Base-by-base conservation (phyloP, 2,888 invertebrate genomes). In the Zeuzera pyrina region DNA sequence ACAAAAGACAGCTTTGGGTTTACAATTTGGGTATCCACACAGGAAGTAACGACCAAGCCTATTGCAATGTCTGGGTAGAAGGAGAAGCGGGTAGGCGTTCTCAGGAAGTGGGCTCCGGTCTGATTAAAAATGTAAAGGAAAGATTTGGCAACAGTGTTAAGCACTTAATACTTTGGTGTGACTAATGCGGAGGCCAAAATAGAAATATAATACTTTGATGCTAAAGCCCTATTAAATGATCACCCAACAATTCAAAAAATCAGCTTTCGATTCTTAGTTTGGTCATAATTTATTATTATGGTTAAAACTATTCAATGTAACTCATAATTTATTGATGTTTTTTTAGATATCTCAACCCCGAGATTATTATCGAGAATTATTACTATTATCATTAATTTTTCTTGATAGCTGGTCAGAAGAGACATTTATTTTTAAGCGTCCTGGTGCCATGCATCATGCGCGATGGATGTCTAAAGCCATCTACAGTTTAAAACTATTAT, bases 1-100 rank as follows among this genome's bases (percentile, higher is more conserved):
- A 50, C 25, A 50, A 49, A 36, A 36, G 43, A 21, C 48, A 47
- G 28, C 35, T 49, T 1, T 42, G 44, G 43, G 31, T 46, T 2
- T 47, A 42, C 23, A 47, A 47, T 31, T 23, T 35, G n/a, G 44
- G 45, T 12, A 45, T 48, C 16, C 45, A 43, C 16, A n/a, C 29
- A n/a, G 42, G 35, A 3, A 37, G 28, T 12, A 30, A 30, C 2
- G 39, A 36, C 23, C 12, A 35, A 33, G 41, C 26, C 6, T 29
- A 41, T 31, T 47, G 42, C 21, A 31, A 42, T 32, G 31, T 41
- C 12, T 45, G 43, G 43, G 34, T 45, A 23, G 45, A 48, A 39
- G 42, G 40, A 10, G 42, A 45, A 30, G 45, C 45, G 0, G 46
- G 45, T 12, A 39, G 43, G 27, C 45, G 43, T 12, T 29, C 46